Percentiles rank a stretch among this genome's conserved stretches.
Evolutionary conservation across 2,888 invertebrate genomes (phyloP).

Genomic region (Drosophila longiperda): DNA sequence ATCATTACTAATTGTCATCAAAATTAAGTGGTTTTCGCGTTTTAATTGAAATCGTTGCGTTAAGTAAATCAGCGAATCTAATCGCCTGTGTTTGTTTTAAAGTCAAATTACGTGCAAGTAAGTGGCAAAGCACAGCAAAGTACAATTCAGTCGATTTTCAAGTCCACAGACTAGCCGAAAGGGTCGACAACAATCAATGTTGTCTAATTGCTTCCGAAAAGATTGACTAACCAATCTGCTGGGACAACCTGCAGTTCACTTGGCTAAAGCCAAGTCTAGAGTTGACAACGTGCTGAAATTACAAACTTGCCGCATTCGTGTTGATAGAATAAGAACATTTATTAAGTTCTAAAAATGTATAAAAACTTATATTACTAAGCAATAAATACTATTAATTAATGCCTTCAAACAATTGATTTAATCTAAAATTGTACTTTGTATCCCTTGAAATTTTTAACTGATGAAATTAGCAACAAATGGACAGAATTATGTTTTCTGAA

Average conservation of each 20-base stretch:
- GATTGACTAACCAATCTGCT: conserved; percentile 38
- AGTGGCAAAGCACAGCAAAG: conserved; percentile 15
- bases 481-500: background rate
- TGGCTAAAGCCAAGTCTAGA: conserved; percentile 8
- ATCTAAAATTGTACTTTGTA: background rate
- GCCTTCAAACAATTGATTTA: background rate
- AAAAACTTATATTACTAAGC: background rate
- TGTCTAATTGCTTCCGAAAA: conserved; percentile 60
- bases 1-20: conserved; percentile 76
- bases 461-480: background rate
- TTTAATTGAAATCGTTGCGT: conserved; percentile 71
- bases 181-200: conserved; percentile 50
- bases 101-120: conserved; percentile 54
- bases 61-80: conserved; percentile 17
- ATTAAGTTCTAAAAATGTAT: background rate
- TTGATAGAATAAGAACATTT: background rate
- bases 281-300: conserved; percentile 1
- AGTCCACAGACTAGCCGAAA: background rate
- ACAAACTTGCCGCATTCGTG: background rate
- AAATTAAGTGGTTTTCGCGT: conserved; percentile 75
- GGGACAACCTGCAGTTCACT: conserved; percentile 18
- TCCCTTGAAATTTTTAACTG: background rate
- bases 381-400: background rate
- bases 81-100: conserved; percentile 52
- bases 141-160: background rate